phyloP scores from a whole-genome alignment of 2,113 vertebrate genomes.

The Sander lucioperca region DNA sequence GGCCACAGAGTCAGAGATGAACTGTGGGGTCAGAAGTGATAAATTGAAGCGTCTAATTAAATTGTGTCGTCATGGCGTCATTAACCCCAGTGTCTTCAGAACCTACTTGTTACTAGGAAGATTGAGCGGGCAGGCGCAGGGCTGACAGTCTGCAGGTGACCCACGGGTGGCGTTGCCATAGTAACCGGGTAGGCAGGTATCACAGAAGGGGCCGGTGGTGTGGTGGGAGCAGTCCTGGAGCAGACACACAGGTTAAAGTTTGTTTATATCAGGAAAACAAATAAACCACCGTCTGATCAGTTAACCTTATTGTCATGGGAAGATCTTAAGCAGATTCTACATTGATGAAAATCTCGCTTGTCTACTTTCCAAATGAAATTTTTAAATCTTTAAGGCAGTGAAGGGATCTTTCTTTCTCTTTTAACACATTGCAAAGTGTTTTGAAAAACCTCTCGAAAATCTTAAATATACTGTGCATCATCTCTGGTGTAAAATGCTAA shows the following conservation, averaged over 20 bases:
- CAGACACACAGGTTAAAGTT: conserved; percentile 14
- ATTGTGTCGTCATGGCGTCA: conserved; percentile 21
- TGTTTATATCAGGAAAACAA: not conserved
- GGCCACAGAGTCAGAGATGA: conserved; percentile 13
- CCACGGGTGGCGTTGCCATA: conserved; percentile 74
- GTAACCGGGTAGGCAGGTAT: conserved; percentile 73
- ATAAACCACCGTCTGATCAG: not conserved
- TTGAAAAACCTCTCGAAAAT: not conserved
- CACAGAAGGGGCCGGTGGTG: conserved; percentile 72
- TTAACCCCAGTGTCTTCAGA: conserved; percentile 14
- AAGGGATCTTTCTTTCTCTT: not conserved
- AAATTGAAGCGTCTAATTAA: conserved; percentile 58
- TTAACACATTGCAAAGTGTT: not conserved
- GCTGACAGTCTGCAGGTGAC: conserved; percentile 72
- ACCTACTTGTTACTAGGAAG: conserved; percentile 80
- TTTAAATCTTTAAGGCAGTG: not conserved
- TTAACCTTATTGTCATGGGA: not conserved
- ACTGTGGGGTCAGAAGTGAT: conserved; percentile 22
- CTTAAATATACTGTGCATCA: not conserved
- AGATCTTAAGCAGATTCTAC: not conserved
- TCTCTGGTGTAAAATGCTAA: not conserved
- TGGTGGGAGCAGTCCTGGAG: conserved; percentile 70
- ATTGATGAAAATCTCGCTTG: not conserved
- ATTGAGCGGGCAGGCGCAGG: conserved; percentile 74
- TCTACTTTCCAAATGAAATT: not conserved